These are phyloP conservation scores for Hemicentrotus pulcherrimus DNA, from an alignment of 35 echinoderm and acorn worm species.

Conservation along the genomic window DNA sequence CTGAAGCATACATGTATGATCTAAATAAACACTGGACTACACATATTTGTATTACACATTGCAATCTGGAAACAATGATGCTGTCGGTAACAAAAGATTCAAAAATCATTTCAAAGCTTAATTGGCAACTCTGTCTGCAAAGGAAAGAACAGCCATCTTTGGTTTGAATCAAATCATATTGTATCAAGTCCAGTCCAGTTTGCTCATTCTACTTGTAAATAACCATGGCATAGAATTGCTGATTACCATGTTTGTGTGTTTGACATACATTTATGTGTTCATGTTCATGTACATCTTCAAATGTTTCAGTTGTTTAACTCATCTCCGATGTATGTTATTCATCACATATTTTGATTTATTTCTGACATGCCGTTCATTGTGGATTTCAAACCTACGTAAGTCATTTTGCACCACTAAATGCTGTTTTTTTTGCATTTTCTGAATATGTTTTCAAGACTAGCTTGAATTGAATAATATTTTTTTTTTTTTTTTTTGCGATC, in stretches of 20 bases:
- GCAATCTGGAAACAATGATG: too few relatives aligned
- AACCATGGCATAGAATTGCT: too few relatives aligned
- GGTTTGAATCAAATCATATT: too few relatives aligned
- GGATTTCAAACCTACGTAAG: neutral
- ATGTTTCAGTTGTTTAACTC: neutral
- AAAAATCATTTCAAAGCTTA: too few relatives aligned
- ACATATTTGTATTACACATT: too few relatives aligned
- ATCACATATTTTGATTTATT: neutral
- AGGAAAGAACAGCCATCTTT: too few relatives aligned
- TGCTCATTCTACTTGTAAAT: too few relatives aligned
- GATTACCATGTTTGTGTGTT: neutral
- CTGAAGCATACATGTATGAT: neutral
- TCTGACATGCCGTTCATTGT: neutral
- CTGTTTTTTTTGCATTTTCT: neutral
- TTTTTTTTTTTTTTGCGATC: neutral
- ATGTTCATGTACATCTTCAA: neutral
- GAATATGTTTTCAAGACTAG: neutral
- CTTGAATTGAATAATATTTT: neutral
- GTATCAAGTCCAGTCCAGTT: too few relatives aligned
- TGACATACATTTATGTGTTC: constrained; percentile 2
- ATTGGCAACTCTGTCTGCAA: too few relatives aligned
- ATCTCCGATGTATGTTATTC: neutral
- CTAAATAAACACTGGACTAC: too few relatives aligned
- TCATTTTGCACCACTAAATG: neutral
- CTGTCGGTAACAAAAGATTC: too few relatives aligned